Evolutionary conservation across 2,888 invertebrate species (phyloP).

Genomic region (Drosophila falleni): DNA sequence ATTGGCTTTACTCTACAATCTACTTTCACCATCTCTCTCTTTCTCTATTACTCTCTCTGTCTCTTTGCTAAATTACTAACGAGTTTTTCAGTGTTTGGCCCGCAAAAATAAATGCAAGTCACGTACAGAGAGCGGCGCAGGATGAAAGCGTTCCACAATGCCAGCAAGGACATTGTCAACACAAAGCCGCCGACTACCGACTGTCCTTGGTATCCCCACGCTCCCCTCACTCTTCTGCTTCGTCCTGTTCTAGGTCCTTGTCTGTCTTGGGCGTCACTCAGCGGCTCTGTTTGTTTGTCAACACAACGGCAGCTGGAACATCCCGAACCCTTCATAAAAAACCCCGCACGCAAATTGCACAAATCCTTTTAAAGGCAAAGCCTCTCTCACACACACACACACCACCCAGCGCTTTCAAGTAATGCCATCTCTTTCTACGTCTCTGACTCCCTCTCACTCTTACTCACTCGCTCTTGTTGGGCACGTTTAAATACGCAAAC

Average conservation of each 20-base stretch:
- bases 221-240: background rate
- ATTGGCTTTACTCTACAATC: slow-evolving; percentile 22
- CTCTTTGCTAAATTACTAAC: slow-evolving; percentile 75
- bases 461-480: slow-evolving; percentile 15
- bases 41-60: slow-evolving; percentile 3
- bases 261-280: slow-evolving; percentile 77
- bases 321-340: slow-evolving; percentile 60
- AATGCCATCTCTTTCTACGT: slow-evolving; percentile 12
- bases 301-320: slow-evolving; percentile 52
- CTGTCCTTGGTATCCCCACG: slow-evolving; percentile 31
- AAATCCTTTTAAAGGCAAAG: slow-evolving; percentile 82
- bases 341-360: slow-evolving; percentile 74
- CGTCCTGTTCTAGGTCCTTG: slow-evolving; percentile 44
- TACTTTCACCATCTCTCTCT: slow-evolving; percentile 6
- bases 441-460: slow-evolving; percentile 7
- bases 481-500: slow-evolving; percentile 80
- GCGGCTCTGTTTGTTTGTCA: slow-evolving; percentile 78
- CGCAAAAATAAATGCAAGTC: slow-evolving; percentile 76
- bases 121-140: slow-evolving; percentile 57
- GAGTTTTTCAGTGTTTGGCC: slow-evolving; percentile 69
- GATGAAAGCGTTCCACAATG: slow-evolving; percentile 65
- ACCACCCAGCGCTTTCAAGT: slow-evolving; percentile 56
- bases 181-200: slow-evolving; percentile 60
- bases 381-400: slow-evolving; percentile 35
- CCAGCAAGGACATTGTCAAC: slow-evolving; percentile 80